Conservation (phyloP, 1,140 invertebrate species). For the Anagrus nilaparvatae region DNA sequence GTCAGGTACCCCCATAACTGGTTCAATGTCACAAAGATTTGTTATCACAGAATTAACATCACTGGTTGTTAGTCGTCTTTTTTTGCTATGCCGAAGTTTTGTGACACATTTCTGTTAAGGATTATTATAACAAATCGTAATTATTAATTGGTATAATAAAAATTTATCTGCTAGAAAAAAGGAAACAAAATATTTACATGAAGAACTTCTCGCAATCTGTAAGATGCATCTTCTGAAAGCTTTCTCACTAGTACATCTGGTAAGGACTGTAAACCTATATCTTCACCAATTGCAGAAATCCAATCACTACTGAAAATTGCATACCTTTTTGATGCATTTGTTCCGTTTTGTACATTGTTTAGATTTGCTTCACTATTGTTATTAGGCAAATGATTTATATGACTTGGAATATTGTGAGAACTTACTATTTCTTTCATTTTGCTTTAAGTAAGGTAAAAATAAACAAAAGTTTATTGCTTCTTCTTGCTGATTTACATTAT, state of each 20-base stretch:
- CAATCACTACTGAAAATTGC: slow-evolving; percentile 38
- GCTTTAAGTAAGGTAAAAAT: too few species aligned
- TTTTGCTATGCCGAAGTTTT: slow-evolving; percentile 37
- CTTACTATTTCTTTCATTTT: slow-evolving; percentile 35
- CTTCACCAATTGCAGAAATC: slow-evolving; percentile 38
- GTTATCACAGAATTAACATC: slow-evolving; percentile 39
- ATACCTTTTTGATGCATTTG: slow-evolving; percentile 30
- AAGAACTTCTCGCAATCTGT: slow-evolving; percentile 38
- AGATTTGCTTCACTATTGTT: slow-evolving; percentile 32
- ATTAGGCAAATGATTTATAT: slow-evolving; percentile 32
- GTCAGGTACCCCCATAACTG: slow-evolving; percentile 33
- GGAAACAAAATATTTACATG: slow-evolving; percentile 24
- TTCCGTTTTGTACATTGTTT: slow-evolving; percentile 29
- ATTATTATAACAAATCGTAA: neutral
- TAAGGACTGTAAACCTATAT: slow-evolving; percentile 36
- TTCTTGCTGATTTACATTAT: too few species aligned
- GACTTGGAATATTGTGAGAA: slow-evolving; percentile 24
- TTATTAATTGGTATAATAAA: neutral
- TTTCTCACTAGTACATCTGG: slow-evolving; percentile 32
- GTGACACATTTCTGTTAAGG: slow-evolving; percentile 35
- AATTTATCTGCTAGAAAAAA: too few species aligned
- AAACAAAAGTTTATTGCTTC: too few species aligned
- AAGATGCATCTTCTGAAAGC: slow-evolving; percentile 39
- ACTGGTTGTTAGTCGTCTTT: slow-evolving; percentile 29
- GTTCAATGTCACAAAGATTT: slow-evolving; percentile 36